Evolutionary conservation across 2,888 invertebrate genomes (phyloP).

Genomic region (Mesorhabditis sp.): DNA sequence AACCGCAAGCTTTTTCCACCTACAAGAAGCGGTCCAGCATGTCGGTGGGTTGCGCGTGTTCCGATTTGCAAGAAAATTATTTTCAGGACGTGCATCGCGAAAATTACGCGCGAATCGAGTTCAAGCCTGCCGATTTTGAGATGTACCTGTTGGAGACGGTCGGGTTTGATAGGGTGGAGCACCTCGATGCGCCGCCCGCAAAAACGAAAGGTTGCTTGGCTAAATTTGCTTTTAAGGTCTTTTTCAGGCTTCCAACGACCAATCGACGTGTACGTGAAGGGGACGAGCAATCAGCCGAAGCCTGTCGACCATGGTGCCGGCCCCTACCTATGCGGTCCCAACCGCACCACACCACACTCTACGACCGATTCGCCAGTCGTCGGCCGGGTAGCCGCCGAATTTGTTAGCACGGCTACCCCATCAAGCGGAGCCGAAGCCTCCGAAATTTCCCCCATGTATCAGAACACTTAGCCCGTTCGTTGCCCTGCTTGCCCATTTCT

Average conservation of each 20-base stretch:
- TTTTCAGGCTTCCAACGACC: constrained; percentile 36
- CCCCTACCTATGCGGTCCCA: too few species aligned
- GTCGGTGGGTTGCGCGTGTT: constrained; percentile 26
- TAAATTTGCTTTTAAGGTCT: constrained; percentile 5
- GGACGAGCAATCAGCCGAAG: constrained; percentile 12
- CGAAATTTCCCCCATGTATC: not conserved
- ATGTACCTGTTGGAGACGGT: constrained; percentile 73
- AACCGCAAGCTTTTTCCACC: constrained; percentile 90
- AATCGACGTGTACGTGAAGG: constrained; percentile 38
- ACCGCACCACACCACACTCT: too few species aligned
- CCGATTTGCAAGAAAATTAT: not conserved
- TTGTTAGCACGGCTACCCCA: not conserved
- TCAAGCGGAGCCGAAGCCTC: not conserved
- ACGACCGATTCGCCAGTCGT: too few species aligned
- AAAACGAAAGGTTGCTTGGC: constrained; percentile 36
- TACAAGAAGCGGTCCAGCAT: constrained; percentile 66
- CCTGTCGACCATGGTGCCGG: not conserved
- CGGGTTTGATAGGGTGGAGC: constrained; percentile 46
- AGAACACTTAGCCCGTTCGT: not conserved
- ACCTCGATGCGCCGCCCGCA: constrained; percentile 38
- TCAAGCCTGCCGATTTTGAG: constrained; percentile 87
- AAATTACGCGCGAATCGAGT: constrained; percentile 75
- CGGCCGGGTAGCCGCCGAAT: not conserved
- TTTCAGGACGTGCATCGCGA: constrained; percentile 39
- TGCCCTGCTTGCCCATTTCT: too few species aligned